Conservation (phyloP, 1,140 invertebrate genomes). For the Panulirus ornatus region DNA sequence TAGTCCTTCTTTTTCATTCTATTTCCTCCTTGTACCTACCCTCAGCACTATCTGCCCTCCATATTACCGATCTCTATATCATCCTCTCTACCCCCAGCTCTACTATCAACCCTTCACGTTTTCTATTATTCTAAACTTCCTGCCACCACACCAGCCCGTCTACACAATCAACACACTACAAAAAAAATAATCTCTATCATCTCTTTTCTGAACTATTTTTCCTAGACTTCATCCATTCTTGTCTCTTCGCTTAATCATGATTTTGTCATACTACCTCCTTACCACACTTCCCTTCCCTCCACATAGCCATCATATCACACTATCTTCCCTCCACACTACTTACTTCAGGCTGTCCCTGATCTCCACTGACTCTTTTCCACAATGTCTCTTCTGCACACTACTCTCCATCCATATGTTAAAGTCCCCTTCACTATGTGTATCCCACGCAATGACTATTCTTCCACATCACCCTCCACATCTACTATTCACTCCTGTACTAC, state of each 20-base stretch:
- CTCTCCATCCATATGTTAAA: background rate
- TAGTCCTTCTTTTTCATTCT: background rate
- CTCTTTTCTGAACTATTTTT: background rate
- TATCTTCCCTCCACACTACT: background rate
- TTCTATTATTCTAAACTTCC: no score
- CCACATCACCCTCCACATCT: background rate
- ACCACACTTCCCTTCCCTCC: background rate
- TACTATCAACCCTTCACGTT: background rate
- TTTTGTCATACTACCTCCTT: constrained; percentile 2
- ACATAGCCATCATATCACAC: background rate
- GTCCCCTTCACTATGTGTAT: background rate
- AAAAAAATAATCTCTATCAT: background rate
- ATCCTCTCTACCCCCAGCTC: background rate
- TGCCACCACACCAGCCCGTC: background rate
- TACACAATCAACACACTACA: no score
- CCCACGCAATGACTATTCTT: background rate
- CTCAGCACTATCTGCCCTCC: background rate
- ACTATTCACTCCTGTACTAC: constrained; percentile 9
- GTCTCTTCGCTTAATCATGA: background rate
- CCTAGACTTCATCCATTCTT: background rate
- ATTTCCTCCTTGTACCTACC: background rate
- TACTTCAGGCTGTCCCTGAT: background rate
- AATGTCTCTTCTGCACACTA: background rate
- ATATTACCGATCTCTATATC: background rate
- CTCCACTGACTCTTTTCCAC: background rate